Base-by-base conservation (phyloP, 2,888 invertebrate species). In the Melanotus villosus region DNA sequence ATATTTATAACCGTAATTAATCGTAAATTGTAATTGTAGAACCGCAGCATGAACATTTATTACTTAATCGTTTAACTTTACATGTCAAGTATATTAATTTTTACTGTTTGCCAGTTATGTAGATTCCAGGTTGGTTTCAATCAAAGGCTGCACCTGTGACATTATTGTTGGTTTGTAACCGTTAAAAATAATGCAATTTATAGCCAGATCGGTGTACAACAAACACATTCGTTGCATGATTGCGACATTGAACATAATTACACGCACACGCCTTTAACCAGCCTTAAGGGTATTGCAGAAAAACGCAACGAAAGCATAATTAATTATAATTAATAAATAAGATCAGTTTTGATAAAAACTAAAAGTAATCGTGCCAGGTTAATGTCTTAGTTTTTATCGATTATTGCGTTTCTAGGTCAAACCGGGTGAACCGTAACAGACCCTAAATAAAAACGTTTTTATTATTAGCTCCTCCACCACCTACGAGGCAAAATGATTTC, bases 201-300 rank as follows among this genome's bases (percentile, higher is more conserved):
- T 34, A 12, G 18, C 18, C 2, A n/a, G 10, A 41, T 14, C 45
- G 12, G 19, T n/a, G 9, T 1, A 32, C 52, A 34, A 52, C 16
- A 52, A 52, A 32, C 32, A 18, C 52, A 52, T 32, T 52, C 52
- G 18, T 32, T 52, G 32, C 52, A n/a, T 6, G 32, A 5, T 30
- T 52, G 32, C 26, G 52, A 52, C 52, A 52, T 32, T 32, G 52
- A 34, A 14, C 16, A 32, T 18, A 32, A 52, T 52, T 52, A 16
- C 52, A 34, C 16, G 30, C 32, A 18, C 52, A 52, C 52, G 52
- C 52, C 52, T 32, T 32, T 7, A 12, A 23, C 2, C 7, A 16
- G n/a, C 50, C 5, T 23, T n/a, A 23, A 47, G 5, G n/a, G 26
- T 26, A 7, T 26, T 7, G 26, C 26, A 3, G 26, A 26, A 26